Conservation (phyloP, 2,888 invertebrate species). For the Trilocha varians region DNA sequence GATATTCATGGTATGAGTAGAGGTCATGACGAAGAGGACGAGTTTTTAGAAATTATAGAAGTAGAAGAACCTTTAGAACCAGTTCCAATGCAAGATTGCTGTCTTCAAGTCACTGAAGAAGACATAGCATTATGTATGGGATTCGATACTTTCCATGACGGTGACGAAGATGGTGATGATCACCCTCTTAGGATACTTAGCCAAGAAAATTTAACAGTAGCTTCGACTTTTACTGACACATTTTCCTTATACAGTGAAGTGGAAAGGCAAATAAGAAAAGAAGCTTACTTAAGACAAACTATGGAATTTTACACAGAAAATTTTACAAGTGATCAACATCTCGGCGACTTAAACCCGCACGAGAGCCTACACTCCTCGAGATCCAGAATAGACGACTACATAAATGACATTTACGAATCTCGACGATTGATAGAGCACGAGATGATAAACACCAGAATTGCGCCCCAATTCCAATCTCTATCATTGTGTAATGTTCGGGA, state of each 20-base stretch:
- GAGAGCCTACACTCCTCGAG: conserved; percentile 61
- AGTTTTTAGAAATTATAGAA: conserved; percentile 85
- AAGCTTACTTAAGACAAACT: conserved; percentile 72
- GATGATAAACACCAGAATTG: conserved; percentile 67
- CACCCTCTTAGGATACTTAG: conserved; percentile 92
- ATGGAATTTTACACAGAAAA: conserved; percentile 72
- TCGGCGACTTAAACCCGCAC: conserved; percentile 56
- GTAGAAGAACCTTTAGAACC: conserved; percentile 86
- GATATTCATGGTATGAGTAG: conserved; percentile 64
- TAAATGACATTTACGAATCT: conserved; percentile 87
- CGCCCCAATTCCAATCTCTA: conserved; percentile 80
- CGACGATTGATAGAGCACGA: conserved; percentile 82
- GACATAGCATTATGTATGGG: conserved; percentile 92
- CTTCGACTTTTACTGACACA: conserved; percentile 90
- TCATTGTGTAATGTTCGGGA: conserved; percentile 81
- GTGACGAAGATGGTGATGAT: conserved; percentile 82
- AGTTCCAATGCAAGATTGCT: conserved; percentile 89
- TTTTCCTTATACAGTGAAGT: conserved; percentile 78
- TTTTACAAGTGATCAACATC: conserved; percentile 44
- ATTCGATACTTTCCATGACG: conserved; percentile 78
- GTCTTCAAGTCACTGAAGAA: conserved; percentile 93
- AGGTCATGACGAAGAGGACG: conserved; percentile 73
- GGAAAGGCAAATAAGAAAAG: conserved; percentile 76
- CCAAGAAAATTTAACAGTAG: conserved; percentile 91
- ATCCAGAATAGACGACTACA: conserved; percentile 82